Percentiles rank a stretch among this genome's conserved stretches.
Conservation (phyloP, 2,888 invertebrate species). For the Andrena minutula region DNA sequence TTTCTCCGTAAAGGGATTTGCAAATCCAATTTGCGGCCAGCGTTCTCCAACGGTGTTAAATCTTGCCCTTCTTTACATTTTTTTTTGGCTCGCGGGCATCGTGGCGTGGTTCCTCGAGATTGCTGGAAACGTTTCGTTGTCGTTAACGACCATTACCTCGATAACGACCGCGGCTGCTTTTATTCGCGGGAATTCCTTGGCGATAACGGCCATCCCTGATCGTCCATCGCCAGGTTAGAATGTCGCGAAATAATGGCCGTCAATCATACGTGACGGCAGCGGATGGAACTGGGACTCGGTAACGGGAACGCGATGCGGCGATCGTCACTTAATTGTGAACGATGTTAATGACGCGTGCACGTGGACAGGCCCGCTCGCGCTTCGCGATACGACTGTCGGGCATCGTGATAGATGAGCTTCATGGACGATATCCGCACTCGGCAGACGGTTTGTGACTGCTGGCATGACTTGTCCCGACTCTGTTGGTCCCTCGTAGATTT, state of each 20-base stretch:
- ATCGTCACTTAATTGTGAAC: slow-evolving; percentile 58
- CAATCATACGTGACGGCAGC: slow-evolving; percentile 13
- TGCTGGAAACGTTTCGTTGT: neutral
- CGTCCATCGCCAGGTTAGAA: neutral
- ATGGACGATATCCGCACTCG: slow-evolving; percentile 52
- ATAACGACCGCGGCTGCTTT: neutral
- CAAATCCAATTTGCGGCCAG: slow-evolving; percentile 60
- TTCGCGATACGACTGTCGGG: slow-evolving; percentile 58
- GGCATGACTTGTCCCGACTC: slow-evolving; percentile 45
- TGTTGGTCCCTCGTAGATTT: slow-evolving; percentile 51
- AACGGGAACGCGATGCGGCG: slow-evolving; percentile 9
- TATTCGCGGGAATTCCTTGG: neutral
- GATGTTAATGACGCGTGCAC: slow-evolving; percentile 64
- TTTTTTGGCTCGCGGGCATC: neutral
- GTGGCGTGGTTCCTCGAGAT: neutral
- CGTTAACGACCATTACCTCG: neutral
- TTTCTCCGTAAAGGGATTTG: slow-evolving; percentile 54
- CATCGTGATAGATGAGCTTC: slow-evolving; percentile 59
- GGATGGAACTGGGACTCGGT: slow-evolving; percentile 42
- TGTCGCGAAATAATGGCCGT: slow-evolving; percentile 15
- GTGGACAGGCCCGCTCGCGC: slow-evolving; percentile 35
- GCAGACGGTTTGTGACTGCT: slow-evolving; percentile 41
- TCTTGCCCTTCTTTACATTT: slow-evolving; percentile 23
- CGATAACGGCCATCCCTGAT: neutral
- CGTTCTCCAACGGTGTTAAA: slow-evolving; percentile 45